Evolutionary conservation across 2,888 invertebrate genomes (phyloP).

Genomic region (Linyphia triangularis): DNA sequence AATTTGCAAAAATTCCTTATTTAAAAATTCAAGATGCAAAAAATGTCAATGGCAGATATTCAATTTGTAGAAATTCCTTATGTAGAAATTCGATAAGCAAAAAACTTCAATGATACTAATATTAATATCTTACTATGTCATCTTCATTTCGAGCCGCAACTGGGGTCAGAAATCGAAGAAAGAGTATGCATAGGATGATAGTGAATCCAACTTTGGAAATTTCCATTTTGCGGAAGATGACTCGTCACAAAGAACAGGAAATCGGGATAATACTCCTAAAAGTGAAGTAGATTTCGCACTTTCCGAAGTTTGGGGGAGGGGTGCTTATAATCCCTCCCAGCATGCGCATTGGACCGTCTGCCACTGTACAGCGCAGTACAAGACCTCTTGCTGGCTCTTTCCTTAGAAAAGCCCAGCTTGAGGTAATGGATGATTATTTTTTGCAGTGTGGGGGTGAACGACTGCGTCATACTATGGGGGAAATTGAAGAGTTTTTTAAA

Average conservation of each 20-base stretch:
- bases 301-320: neutral
- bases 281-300: neutral
- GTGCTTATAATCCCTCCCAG: slow-evolving; percentile 13
- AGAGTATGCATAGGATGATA: slow-evolving; percentile 21
- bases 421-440: neutral
- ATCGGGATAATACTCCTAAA: neutral
- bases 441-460: neutral
- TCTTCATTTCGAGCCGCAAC: neutral
- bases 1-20: no score
- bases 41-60: no score
- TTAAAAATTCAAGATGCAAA: no score
- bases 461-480: neutral
- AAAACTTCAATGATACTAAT: no score
- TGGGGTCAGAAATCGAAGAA: slow-evolving; percentile 18
- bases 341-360: slow-evolving; percentile 6
- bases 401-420: neutral
- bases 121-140: slow-evolving; percentile 17
- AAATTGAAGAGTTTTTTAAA: no score
- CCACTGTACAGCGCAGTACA: slow-evolving; percentile 40
- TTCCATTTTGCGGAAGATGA: slow-evolving; percentile 13
- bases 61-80: no score
- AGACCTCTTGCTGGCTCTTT: slow-evolving; percentile 30
- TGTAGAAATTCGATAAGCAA: no score
- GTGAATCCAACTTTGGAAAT: slow-evolving; percentile 29
- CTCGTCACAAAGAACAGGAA: neutral